Evolutionary conservation across 2,888 invertebrate genomes (phyloP), one percentile per base, ranked within the genome.

Genomic region (Scaptomyza cyrtandrae): DNA sequence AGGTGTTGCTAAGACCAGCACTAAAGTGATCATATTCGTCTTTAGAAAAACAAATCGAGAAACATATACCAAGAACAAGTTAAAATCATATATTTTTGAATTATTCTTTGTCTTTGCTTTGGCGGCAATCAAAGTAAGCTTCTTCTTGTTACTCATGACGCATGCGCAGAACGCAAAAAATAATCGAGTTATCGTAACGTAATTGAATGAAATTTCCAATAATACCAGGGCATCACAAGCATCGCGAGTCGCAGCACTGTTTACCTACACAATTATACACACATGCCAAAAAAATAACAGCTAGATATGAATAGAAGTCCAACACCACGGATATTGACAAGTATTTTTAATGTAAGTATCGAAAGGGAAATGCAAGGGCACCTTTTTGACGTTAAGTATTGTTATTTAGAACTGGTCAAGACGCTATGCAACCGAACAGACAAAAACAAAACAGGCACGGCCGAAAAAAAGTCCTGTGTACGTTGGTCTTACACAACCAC

Each of bases 401-500:
- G 29, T 19, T 24, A 27, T 53, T 11, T n/a, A 75, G 75, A 33
- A 65, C 33, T 79, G 52, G 43, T 56, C 43, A 39, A 60, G 71
- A 27, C 41, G 41, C 41, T 70, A 59, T 59, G 76, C 65, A 27
- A 53, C 76, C 11, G 55, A 60, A 14, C 69, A 19, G n/a, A 3
- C 53, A 37, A 31, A 55, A 39, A 53, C 58, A 16, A 14, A 57
- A 49, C 52, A 56, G 14, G 1, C 60, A 11, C 59, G 63, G 41
- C 57, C 71, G 9, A 55, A 60, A 43, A 75, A 79, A 45, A 57
- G 27, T 64, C 54, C 75, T 45, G 71, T 48, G 14, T 50, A 39
- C 29, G 63, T 63, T 39, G 89, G 83, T 48, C 74, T 90, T 50
- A 56, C 71, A 27, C 80, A 86, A 48, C 89, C 80, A 53, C 92